Percentiles rank a stretch among this genome's conserved stretches.
These are phyloP conservation scores for Nasalis larvatus DNA, from an alignment of 2,113 vertebrate genomes.

Conservation along the genomic window DNA sequence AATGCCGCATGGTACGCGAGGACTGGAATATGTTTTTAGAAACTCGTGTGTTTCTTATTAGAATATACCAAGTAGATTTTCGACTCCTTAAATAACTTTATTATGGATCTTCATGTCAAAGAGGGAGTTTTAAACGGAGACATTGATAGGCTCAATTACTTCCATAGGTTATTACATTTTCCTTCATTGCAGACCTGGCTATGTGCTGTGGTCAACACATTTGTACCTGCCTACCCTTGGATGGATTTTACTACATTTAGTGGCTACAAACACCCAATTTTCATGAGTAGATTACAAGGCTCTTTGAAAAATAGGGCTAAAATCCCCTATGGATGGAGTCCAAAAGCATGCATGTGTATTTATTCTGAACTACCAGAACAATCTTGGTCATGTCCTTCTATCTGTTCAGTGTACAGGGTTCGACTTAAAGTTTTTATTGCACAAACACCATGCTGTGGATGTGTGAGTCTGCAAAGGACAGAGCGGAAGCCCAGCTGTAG, in stretches of 20 bases:
- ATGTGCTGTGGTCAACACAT: not conserved
- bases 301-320: not conserved
- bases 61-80: not conserved
- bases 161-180: no score
- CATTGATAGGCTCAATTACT: rapidly evolving
- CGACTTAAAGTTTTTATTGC: not conserved
- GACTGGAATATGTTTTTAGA: not conserved
- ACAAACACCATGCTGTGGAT: not conserved
- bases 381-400: not conserved
- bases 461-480: not conserved
- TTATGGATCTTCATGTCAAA: not conserved
- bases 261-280: not conserved
- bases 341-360: not conserved
- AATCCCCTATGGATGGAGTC: not conserved
- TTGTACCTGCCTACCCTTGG: no score
- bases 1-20: not conserved
- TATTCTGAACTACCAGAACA: not conserved
- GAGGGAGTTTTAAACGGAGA: not conserved
- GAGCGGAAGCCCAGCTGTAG: not conserved
- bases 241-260: not conserved
- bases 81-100: not conserved
- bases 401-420: not conserved
- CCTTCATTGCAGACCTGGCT: not conserved
- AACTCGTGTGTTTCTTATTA: not conserved
- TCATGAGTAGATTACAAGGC: not conserved